Conservation (phyloP, 2,797 vertebrate genomes). For the Heteromormyrus szaboi region DNA sequence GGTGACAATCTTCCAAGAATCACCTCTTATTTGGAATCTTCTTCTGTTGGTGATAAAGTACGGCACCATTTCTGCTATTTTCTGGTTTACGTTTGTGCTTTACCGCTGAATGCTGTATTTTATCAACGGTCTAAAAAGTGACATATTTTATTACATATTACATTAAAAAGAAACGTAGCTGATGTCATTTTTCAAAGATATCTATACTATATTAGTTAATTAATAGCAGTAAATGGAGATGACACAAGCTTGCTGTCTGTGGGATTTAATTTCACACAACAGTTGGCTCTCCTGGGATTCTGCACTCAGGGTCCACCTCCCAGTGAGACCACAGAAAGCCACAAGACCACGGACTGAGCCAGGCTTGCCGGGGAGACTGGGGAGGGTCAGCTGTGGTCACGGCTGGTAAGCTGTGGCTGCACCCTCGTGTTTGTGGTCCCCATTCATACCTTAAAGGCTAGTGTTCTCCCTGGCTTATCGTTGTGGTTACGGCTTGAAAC, state of each 20-base stretch:
- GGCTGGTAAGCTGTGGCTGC: slow-evolving; percentile 47
- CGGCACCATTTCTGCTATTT: background rate
- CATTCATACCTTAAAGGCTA: slow-evolving; percentile 29
- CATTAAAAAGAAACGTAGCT: background rate
- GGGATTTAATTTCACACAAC: background rate
- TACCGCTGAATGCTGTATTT: background rate
- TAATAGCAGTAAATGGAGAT: background rate
- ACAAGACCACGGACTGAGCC: background rate
- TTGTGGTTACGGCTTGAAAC: slow-evolving; percentile 39
- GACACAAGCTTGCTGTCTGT: background rate
- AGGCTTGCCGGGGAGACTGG: slow-evolving; percentile 3
- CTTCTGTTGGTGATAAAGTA: background rate
- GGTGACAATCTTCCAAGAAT: slow-evolving; percentile 23
- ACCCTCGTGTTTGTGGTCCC: slow-evolving; percentile 50
- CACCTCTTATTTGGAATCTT: background rate
- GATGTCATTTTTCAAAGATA: background rate
- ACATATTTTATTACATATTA: background rate
- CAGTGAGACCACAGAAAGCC: background rate
- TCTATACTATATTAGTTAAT: background rate
- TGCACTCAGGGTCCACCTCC: slow-evolving; percentile 2
- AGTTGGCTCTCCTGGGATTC: background rate
- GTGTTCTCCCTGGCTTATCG: slow-evolving; percentile 41
- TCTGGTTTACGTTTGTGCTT: background rate
- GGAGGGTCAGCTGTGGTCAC: slow-evolving; percentile 41
- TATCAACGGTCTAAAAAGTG: background rate